Percentiles rank a stretch among this genome's conserved stretches.
phyloP scores from a whole-genome alignment of 2,113 vertebrate genomes.

The Puma concolor region DNA sequence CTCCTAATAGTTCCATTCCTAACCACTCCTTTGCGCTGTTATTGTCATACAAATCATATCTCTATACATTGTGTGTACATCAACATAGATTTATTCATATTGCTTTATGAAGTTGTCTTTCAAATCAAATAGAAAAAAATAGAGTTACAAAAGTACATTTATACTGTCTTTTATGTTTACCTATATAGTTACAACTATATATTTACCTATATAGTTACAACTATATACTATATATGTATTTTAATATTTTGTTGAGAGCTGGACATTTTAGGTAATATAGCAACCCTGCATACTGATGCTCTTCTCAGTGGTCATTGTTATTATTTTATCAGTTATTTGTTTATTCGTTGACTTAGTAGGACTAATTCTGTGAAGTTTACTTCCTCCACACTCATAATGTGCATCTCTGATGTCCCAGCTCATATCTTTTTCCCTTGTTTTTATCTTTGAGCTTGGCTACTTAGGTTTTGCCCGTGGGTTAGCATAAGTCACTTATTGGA shows the following conservation, averaged over 20 bases:
- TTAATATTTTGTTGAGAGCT: neutral
- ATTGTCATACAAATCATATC: neutral
- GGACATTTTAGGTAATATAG: neutral
- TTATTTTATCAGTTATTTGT: neutral
- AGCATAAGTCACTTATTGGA: neutral
- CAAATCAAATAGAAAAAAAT: slow-evolving; percentile 9
- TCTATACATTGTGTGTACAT: neutral
- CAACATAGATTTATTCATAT: neutral
- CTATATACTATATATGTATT: neutral
- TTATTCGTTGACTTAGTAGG: neutral
- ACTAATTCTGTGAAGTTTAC: neutral
- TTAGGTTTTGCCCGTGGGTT: neutral
- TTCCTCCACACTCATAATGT: neutral
- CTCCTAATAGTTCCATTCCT: neutral
- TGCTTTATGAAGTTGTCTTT: neutral
- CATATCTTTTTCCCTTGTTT: neutral
- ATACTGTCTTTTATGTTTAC: neutral
- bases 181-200: neutral
- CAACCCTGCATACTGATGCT: neutral
- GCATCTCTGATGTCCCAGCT: neutral
- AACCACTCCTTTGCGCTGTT: neutral
- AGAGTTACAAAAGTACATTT: neutral
- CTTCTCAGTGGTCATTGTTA: neutral
- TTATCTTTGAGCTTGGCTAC: neutral
- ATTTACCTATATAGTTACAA: neutral